Conservation (phyloP, 2,113 vertebrate species). For the Azemiops feae region DNA sequence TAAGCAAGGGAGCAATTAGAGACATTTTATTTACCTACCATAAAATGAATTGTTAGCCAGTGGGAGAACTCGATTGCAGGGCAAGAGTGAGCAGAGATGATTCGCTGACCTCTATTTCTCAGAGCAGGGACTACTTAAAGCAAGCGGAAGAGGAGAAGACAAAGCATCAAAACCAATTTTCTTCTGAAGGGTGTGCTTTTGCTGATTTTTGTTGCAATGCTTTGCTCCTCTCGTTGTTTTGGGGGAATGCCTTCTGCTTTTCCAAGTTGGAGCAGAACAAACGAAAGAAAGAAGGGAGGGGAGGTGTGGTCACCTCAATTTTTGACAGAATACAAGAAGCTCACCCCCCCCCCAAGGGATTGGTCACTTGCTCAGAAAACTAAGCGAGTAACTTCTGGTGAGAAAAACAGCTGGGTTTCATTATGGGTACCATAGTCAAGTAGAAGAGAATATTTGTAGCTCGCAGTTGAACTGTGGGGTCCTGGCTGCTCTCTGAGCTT, state of each 20-base stretch:
- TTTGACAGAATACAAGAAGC: background rate
- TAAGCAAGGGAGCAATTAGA: slow-evolving; percentile 65
- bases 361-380: background rate
- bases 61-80: slow-evolving; percentile 59
- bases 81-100: slow-evolving; percentile 48
- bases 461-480: background rate
- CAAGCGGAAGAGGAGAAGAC: background rate
- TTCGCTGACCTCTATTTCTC: slow-evolving; percentile 47
- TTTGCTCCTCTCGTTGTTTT: background rate
- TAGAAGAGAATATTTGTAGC: background rate
- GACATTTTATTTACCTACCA: slow-evolving; percentile 58
- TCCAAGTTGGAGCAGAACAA: background rate
- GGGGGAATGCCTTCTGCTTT: background rate
- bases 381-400: background rate
- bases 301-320: too few species aligned
- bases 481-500: background rate
- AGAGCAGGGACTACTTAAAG: background rate
- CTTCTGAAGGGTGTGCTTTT: background rate
- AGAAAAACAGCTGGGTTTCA: background rate
- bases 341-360: background rate
- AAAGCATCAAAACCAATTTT: background rate
- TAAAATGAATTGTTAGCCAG: slow-evolving; percentile 60
- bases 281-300: background rate
- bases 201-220: background rate
- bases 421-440: background rate